Evolutionary conservation across 2,888 invertebrate genomes (phyloP).

Genomic region (Lithodes maja): DNA sequence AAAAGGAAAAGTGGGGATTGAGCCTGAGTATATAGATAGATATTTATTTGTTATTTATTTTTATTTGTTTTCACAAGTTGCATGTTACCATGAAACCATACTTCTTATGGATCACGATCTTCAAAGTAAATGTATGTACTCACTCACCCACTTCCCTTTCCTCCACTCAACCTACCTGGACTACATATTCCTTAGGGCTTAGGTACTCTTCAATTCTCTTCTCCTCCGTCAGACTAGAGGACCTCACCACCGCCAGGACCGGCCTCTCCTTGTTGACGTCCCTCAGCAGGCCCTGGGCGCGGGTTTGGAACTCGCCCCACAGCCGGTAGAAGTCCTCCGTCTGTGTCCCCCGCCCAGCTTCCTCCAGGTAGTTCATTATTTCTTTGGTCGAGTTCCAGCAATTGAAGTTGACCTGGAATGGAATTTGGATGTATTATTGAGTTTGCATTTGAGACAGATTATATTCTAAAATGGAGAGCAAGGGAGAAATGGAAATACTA

Average conservation of each 20-base stretch:
- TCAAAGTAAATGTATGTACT: no score
- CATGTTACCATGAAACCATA: no score
- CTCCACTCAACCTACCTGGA: constrained; percentile 79
- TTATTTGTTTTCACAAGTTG: no score
- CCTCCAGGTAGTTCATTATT: constrained; percentile 47
- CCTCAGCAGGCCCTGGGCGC: constrained; percentile 77
- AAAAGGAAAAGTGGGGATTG: no score
- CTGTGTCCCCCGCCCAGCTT: constrained; percentile 17
- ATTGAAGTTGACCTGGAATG: constrained; percentile 63
- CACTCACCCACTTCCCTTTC: not conserved
- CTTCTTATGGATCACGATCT: no score
- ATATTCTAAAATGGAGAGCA: no score
- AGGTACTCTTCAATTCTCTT: constrained; percentile 75
- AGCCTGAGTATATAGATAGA: no score
- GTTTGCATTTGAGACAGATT: not conserved
- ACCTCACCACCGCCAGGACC: constrained; percentile 69
- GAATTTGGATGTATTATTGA: not conserved
- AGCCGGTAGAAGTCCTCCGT: constrained; percentile 54
- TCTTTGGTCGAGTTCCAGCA: constrained; percentile 70
- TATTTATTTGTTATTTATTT: no score
- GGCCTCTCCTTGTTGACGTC: constrained; percentile 9
- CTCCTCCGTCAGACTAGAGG: constrained; percentile 63
- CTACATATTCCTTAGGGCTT: constrained; percentile 85
- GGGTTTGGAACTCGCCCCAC: constrained; percentile 80
- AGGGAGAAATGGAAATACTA: no score